These are phyloP conservation scores for Drosophila sproati DNA, from an alignment of 1,140 invertebrate species.

Conservation along the genomic window DNA sequence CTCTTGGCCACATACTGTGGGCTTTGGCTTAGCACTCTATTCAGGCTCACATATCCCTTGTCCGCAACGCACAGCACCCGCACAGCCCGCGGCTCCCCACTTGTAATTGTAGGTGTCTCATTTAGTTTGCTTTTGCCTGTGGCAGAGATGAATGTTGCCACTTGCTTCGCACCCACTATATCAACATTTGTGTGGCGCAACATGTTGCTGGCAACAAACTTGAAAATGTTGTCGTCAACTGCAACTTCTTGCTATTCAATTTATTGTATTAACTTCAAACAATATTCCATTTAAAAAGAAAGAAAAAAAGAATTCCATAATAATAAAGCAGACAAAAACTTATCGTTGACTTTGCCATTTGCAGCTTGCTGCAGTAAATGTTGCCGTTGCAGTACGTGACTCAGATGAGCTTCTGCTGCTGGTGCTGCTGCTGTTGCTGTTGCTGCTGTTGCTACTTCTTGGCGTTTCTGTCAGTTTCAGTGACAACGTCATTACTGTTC, in stretches of 20 bases:
- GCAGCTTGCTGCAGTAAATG: slow-evolving; percentile 1
- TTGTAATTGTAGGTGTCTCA: slow-evolving; percentile 64
- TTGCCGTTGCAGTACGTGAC: slow-evolving; percentile 34
- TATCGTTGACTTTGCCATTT: slow-evolving; percentile 25
- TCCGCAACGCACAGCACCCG: neutral
- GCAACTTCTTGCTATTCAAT: neutral
- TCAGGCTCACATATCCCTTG: slow-evolving; percentile 11
- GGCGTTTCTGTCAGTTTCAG: slow-evolving; percentile 55
- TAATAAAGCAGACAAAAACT: neutral
- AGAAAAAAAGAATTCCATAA: neutral
- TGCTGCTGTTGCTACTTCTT: slow-evolving; percentile 19
- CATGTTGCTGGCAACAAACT: slow-evolving; percentile 25
- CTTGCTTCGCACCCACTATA: neutral
- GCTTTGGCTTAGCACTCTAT: slow-evolving; percentile 41
- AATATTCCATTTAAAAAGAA: slow-evolving; percentile 5
- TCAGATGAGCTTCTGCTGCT: slow-evolving; percentile 12
- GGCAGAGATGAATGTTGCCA: slow-evolving; percentile 4
- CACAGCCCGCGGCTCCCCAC: slow-evolving; percentile 7
- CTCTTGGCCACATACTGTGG: slow-evolving; percentile 58
- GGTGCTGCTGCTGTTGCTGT: slow-evolving; percentile 2
- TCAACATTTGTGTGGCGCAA: slow-evolving; percentile 21
- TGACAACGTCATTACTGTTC: slow-evolving; percentile 83
- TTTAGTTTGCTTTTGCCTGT: slow-evolving; percentile 37
- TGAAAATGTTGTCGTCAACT: neutral
- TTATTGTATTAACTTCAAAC: slow-evolving; percentile 10